Evolutionary conservation across 1,140 invertebrate genomes (phyloP), one percentile per base, ranked within the genome.

Genomic region (Drosophila quadrilineata): DNA sequence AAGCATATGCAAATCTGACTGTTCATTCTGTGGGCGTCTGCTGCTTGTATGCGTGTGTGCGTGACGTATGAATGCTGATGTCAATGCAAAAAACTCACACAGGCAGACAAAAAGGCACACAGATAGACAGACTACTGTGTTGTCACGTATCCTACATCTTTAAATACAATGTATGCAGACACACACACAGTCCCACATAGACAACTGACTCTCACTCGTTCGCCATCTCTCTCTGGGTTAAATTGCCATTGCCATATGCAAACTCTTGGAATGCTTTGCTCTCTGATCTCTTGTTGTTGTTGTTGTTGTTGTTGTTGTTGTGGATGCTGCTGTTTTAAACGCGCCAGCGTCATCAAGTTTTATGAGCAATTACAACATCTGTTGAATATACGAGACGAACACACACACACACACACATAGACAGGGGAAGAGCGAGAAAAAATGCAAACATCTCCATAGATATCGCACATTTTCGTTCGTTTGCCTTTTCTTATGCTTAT

Each of bases 281-380:
- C 58, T 53, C 31, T 53, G 35, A 31, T 53, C 26, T 41, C 41
- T 52, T 68, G 19, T 36, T 33, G 24, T 12, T 10, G n/a, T 36
- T 33, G 21, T 10, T 26, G 28, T 22, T 31, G 41, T 63, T 56
- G 40, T 60, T 48, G 28, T 9, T 52, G 59, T 38, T 41, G 38
- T 59, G 75, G 35, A 58, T 59, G 70, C 24, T 68, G 56, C 24
- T 43, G 45, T 41, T 29, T 59, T 50, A 65, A 74, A 85, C 50
- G 74, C 70, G 74, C 69, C 77, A 85, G 80, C 79, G 79, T 85
- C 79, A 85, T 85, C 79, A 79, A 75, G 66, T 80, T 86, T 86
- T 85, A 86, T 85, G 80, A 85, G 79, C 79, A 86, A 85, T 85
- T 85, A 85, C 79, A 85, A 86, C 79, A 85, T 85, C 80, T 85